Conservation (phyloP, 2,888 invertebrate species). For the Himalopsyche anomala region DNA sequence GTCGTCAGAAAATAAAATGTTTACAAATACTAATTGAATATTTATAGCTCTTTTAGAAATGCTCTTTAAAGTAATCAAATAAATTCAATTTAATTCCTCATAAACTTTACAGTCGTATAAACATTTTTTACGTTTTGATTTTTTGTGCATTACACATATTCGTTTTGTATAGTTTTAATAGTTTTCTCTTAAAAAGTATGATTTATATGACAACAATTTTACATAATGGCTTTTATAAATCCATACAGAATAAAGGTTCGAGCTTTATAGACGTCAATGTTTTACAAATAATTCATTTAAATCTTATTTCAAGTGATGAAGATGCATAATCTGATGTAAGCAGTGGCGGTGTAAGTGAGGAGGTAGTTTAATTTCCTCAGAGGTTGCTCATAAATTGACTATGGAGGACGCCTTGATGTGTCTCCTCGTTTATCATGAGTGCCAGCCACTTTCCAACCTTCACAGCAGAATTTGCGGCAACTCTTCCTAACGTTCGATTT, state of each 20-base stretch:
- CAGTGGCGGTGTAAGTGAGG: not conserved
- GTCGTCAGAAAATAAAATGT: too few species aligned
- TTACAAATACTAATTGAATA: too few species aligned
- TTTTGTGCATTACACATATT: too few species aligned
- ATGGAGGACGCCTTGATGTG: constrained; percentile 59
- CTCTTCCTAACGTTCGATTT: constrained; percentile 57
- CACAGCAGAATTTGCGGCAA: constrained; percentile 56
- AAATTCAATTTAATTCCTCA: too few species aligned
- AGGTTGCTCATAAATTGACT: constrained; percentile 61
- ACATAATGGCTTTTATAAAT: not conserved
- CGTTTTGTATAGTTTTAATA: not conserved
- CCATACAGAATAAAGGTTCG: not conserved
- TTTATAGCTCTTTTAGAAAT: too few species aligned
- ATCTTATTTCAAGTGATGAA: constrained; percentile 2
- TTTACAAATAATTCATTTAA: not conserved
- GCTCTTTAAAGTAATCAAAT: too few species aligned
- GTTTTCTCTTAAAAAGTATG: not conserved
- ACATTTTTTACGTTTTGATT: too few species aligned
- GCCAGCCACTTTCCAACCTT: constrained; percentile 53
- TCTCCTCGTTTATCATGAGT: constrained; percentile 61
- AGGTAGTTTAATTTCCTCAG: constrained; percentile 64
- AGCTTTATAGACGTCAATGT: not conserved
- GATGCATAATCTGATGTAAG: constrained; percentile 50
- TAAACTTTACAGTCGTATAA: too few species aligned
- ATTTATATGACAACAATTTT: not conserved